A percentile compares a stretch with the other conserved stretches of the same genome.
These are phyloP conservation scores for Capra hircus DNA, from an alignment of 2,113 vertebrate genomes.

Conservation along the genomic window DNA sequence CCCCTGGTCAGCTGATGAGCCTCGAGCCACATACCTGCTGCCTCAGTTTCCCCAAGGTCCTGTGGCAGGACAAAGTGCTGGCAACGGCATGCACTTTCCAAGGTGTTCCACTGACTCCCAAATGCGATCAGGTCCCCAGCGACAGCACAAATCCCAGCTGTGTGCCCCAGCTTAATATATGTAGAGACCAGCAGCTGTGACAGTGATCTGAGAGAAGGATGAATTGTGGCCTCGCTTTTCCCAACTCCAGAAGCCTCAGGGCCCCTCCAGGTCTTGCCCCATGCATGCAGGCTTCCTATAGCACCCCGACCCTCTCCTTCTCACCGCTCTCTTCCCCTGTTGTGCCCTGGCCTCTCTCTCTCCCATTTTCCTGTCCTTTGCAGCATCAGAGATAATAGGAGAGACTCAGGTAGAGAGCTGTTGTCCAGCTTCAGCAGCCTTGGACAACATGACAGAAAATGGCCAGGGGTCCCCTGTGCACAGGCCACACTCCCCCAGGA, in stretches of 20 bases:
- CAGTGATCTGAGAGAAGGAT: too few species aligned
- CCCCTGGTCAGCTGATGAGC: neutral
- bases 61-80: neutral
- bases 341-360: neutral
- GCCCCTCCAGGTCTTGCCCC: too few species aligned
- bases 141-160: neutral
- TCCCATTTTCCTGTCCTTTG: neutral
- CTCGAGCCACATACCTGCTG: neutral
- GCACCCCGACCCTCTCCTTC: neutral
- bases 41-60: neutral
- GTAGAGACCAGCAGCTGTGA: too few species aligned
- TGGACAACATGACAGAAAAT: neutral
- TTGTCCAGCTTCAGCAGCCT: too few species aligned
- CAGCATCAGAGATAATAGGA: neutral
- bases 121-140: neutral
- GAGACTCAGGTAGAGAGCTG: neutral
- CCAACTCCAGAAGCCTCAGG: too few species aligned
- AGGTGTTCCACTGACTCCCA: neutral
- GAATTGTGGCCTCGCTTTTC: too few species aligned
- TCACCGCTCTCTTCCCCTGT: neutral
- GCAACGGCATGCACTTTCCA: rapidly evolving
- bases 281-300: too few species aligned
- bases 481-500: too few species aligned
- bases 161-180: rapidly evolving
- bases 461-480: neutral